Evolutionary conservation across 1,140 invertebrate species (phyloP).

Genomic region (Euwallacea fornicatus): DNA sequence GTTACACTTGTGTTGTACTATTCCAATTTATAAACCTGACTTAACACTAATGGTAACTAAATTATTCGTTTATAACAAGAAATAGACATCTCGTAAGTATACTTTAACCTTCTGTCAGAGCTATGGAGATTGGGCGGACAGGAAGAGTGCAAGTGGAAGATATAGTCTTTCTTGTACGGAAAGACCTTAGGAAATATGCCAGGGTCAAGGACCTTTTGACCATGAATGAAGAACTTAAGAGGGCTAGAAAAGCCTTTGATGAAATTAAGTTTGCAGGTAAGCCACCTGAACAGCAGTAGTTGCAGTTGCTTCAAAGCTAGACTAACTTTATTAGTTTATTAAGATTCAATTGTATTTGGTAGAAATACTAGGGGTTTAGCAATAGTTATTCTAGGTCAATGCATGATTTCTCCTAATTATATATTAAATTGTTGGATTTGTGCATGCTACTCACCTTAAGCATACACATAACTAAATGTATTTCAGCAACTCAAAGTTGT

Average conservation of each 20-base stretch:
- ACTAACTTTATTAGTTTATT: too few relatives aligned
- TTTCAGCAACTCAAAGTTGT: not conserved
- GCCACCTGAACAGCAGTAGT: conserved; percentile 35
- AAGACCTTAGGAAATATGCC: conserved; percentile 97
- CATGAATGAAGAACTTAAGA: conserved; percentile 99
- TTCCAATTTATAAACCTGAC: too few relatives aligned
- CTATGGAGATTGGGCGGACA: conserved; percentile 95
- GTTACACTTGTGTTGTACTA: too few relatives aligned
- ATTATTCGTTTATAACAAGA: too few relatives aligned
- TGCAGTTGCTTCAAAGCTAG: too few relatives aligned
- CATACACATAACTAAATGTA: too few relatives aligned
- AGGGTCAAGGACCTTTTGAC: conserved; percentile 95
- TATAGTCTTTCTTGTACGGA: conserved; percentile 96
- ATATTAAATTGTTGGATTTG: conserved; percentile 3
- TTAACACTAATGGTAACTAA: too few relatives aligned
- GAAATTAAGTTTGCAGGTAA: conserved; percentile 90
- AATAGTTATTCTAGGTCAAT: too few relatives aligned
- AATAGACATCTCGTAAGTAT: not conserved
- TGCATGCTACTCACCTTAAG: not conserved
- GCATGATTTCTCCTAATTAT: too few relatives aligned
- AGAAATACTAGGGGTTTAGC: too few relatives aligned
- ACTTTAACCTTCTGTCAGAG: conserved; percentile 60
- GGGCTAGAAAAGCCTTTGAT: conserved; percentile 98
- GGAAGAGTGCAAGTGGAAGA: conserved; percentile 97
- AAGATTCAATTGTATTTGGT: too few relatives aligned